A percentile compares a stretch with the other conserved stretches of the same genome.
These are phyloP conservation scores for Aphidius gifuensis DNA, from an alignment of 1,140 invertebrate genomes.

Conservation along the genomic window DNA sequence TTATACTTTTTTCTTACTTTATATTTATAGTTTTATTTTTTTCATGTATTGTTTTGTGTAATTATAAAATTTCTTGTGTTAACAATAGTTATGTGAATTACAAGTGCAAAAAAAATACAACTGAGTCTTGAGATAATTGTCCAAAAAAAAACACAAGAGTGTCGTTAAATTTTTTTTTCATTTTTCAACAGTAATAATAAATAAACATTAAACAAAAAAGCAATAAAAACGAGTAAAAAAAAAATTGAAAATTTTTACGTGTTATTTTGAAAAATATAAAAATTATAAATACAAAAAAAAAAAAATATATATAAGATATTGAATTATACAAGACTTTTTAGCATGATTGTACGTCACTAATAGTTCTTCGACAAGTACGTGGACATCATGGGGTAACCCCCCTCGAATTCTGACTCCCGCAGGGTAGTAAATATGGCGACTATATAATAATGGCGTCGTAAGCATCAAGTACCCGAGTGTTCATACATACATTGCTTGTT, in stretches of 20 bases:
- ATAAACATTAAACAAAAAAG: too few relatives aligned
- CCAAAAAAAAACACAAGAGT: too few relatives aligned
- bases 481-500: background rate
- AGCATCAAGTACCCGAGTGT: constrained; percentile 7
- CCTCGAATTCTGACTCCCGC: constrained; percentile 33
- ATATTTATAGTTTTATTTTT: background rate
- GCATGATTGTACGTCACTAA: constrained; percentile 40
- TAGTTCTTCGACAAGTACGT: constrained; percentile 31
- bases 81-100: too few relatives aligned
- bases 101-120: too few relatives aligned
- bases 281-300: background rate
- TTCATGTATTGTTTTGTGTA: constrained; percentile 9
- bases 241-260: too few relatives aligned
- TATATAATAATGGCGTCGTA: constrained; percentile 44
- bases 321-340: constrained; percentile 30
- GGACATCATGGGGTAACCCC: constrained; percentile 41
- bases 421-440: constrained; percentile 50
- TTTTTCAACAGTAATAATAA: too few relatives aligned
- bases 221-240: too few relatives aligned
- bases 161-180: too few relatives aligned
- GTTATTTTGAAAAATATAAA: background rate
- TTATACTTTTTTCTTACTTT: constrained; percentile 3
- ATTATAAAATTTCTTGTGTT: too few relatives aligned
- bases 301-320: background rate
- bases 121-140: too few relatives aligned